A percentile compares a stretch with the other conserved stretches of the same genome.
These are phyloP conservation scores for Tuberolachnus salignus DNA, from an alignment of 2,888 invertebrate species.

Conservation along the genomic window DNA sequence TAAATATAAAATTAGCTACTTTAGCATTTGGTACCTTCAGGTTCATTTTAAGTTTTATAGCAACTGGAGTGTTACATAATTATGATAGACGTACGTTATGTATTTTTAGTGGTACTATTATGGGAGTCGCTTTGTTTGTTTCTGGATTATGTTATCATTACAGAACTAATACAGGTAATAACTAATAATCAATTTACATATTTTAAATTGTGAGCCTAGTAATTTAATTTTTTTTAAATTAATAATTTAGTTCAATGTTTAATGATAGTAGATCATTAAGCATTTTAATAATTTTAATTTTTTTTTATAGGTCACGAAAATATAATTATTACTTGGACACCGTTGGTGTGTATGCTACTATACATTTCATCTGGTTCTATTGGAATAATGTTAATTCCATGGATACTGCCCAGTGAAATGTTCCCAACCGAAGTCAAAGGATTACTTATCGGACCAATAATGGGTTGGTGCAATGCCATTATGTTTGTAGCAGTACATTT, in stretches of 20 bases:
- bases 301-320: conserved; percentile 27
- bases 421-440: conserved; percentile 49
- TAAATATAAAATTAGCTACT: conserved; percentile 40
- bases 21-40: conserved; percentile 40
- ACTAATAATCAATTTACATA: neutral
- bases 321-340: conserved; percentile 31
- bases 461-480: conserved; percentile 53
- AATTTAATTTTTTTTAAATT: too few relatives aligned
- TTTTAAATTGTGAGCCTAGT: too few relatives aligned
- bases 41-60: conserved; percentile 48
- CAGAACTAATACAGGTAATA: conserved; percentile 28
- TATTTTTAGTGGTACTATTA: conserved; percentile 41
- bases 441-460: conserved; percentile 57
- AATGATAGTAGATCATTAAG: too few relatives aligned
- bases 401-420: conserved; percentile 57
- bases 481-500: conserved; percentile 56
- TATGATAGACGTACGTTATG: conserved; percentile 53
- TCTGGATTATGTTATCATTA: conserved; percentile 38
- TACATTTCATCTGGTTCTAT: conserved; percentile 57
- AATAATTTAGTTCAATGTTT: too few relatives aligned
- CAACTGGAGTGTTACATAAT: conserved; percentile 45
- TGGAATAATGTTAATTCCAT: conserved; percentile 56
- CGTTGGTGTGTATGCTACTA: conserved; percentile 53
- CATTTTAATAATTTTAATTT: conserved; percentile 3
- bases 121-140: conserved; percentile 37